A percentile compares a stretch with the other conserved stretches of the same genome.
These are phyloP conservation scores for Polyommatus iphigenia DNA, from an alignment of 2,888 invertebrate genomes.

Conservation along the genomic window DNA sequence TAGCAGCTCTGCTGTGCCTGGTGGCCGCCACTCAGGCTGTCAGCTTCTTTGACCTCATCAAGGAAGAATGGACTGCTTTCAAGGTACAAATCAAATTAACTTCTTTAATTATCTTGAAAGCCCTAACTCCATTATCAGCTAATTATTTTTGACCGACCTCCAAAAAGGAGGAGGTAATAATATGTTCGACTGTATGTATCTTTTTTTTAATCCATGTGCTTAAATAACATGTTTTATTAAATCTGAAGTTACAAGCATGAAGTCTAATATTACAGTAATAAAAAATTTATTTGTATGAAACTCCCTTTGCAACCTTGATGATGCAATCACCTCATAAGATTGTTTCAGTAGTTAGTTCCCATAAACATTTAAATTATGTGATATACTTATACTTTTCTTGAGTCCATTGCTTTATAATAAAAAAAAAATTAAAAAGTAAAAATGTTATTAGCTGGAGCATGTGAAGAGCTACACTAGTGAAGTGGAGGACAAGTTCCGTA, in stretches of 20 bases:
- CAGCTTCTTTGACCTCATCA: conserved; percentile 85
- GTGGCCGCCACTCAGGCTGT: conserved; percentile 83
- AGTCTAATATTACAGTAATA: not conserved
- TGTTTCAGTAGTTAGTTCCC: not conserved
- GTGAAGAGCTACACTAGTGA: conserved; percentile 84
- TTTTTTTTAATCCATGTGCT: too few species aligned
- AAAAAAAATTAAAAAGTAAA: not conserved
- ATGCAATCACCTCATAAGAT: not conserved
- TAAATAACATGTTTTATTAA: too few species aligned
- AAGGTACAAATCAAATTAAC: conserved; percentile 77
- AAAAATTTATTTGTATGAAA: not conserved
- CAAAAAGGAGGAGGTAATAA: too few species aligned
- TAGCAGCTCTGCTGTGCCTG: conserved; percentile 57
- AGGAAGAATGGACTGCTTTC: conserved; percentile 88
- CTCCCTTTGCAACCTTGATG: not conserved
- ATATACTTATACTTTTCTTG: not conserved
- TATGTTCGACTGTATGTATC: too few species aligned
- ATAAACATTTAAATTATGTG: not conserved
- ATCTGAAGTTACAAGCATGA: too few species aligned
- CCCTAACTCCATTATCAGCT: too few species aligned
- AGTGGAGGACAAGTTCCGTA: conserved; percentile 89
- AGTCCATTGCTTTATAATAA: not conserved
- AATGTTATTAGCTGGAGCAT: conserved; percentile 75
- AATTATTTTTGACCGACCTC: too few species aligned
- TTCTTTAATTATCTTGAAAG: too few species aligned